Conservation (phyloP, 2,797 vertebrate species). For the Cyprinodon diabolis region DNA sequence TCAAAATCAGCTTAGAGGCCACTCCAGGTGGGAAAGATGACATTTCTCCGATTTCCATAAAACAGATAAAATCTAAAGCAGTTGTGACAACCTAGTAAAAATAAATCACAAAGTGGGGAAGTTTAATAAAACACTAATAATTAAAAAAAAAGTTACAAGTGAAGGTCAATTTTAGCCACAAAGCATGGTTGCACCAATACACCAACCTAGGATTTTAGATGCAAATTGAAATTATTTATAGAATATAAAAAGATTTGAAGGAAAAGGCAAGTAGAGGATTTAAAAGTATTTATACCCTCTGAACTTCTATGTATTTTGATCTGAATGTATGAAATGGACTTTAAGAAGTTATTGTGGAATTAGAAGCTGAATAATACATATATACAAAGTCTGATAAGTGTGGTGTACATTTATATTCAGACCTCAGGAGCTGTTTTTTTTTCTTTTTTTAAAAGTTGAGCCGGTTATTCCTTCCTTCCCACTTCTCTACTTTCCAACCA, state of each 20-base stretch:
- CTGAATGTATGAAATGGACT: too few species aligned
- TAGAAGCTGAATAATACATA: too few species aligned
- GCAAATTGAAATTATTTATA: neutral
- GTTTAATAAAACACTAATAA: neutral
- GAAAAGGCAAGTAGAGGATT: too few species aligned
- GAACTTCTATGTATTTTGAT: too few species aligned
- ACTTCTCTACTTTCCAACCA: too few species aligned
- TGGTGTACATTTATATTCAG: neutral
- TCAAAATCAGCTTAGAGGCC: constrained; percentile 91
- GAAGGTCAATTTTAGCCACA: neutral
- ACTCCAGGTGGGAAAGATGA: constrained; percentile 84
- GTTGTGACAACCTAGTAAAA: neutral
- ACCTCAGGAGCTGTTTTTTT: neutral
- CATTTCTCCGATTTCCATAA: neutral
- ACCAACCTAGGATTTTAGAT: too few species aligned
- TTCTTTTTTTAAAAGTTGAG: too few species aligned
- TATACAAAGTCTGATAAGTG: neutral
- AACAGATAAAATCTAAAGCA: neutral
- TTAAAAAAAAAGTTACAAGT: neutral
- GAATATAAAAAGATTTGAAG: too few species aligned
- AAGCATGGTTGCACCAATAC: neutral
- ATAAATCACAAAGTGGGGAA: neutral
- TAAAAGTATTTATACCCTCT: too few species aligned
- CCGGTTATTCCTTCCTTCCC: too few species aligned
- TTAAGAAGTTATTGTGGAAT: too few species aligned